phyloP scores from a whole-genome alignment of 2,888 invertebrate species.

The Melolontha melolontha region DNA sequence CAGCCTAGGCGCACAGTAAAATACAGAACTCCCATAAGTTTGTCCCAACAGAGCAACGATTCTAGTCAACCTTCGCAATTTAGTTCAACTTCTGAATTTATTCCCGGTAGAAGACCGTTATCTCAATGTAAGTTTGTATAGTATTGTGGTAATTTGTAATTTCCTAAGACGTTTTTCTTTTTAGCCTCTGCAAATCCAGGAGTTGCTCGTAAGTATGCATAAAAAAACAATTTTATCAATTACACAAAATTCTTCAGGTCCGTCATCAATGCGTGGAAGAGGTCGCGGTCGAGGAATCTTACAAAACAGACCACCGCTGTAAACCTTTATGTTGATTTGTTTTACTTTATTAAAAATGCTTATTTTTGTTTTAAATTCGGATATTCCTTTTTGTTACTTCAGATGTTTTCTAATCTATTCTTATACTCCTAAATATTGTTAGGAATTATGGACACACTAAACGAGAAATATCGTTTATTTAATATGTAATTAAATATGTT shows the following conservation, averaged over 20 bases:
- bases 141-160: neutral
- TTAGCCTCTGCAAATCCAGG: constrained; percentile 24
- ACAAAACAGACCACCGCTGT: constrained; percentile 18
- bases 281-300: constrained; percentile 29
- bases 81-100: constrained; percentile 20
- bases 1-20: constrained; percentile 3
- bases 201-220: constrained; percentile 9
- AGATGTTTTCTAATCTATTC: too few relatives aligned
- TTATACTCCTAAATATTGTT: too few relatives aligned
- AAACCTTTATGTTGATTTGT: neutral
- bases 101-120: constrained; percentile 28
- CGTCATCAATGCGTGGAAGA: neutral
- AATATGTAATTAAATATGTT: too few relatives aligned
- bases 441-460: too few relatives aligned
- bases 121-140: constrained; percentile 22
- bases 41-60: constrained; percentile 6
- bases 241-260: neutral
- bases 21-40: constrained; percentile 17
- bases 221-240: neutral
- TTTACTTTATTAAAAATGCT: too few relatives aligned
- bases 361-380: too few relatives aligned
- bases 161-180: neutral
- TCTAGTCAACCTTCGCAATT: constrained; percentile 18
- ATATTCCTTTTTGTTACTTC: too few relatives aligned
- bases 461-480: too few relatives aligned